Conservation (phyloP, 35 echinoderm and acorn worm genomes). For the Lytechinus variegatus region DNA sequence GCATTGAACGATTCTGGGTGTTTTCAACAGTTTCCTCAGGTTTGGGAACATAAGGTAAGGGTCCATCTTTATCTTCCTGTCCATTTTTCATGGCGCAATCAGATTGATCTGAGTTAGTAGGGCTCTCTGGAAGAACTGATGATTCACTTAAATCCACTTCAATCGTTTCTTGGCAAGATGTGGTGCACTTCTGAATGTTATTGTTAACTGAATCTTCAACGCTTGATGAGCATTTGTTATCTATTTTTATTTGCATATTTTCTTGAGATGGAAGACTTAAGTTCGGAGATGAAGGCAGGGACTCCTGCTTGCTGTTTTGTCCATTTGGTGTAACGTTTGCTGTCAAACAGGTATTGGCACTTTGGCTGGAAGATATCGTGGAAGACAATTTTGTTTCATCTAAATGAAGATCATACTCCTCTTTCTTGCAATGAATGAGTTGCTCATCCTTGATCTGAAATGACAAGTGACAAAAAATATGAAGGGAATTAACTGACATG, state of each 20-base stretch:
- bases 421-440: not conserved
- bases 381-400: not conserved
- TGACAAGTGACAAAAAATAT: not conserved
- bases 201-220: constrained; percentile 41
- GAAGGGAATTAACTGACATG: not conserved
- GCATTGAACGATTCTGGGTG: not conserved
- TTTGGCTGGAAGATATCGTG: not conserved
- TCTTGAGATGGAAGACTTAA: not conserved
- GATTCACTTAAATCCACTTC: not conserved
- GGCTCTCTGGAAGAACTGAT: not conserved
- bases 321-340: not conserved
- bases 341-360: not conserved
- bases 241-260: not conserved
- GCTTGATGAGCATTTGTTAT: not conserved
- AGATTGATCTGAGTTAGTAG: not conserved
- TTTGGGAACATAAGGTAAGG: not conserved
- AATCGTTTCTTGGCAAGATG: not conserved
- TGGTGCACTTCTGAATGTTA: constrained; percentile 7
- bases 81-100: not conserved
- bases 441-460: not conserved
- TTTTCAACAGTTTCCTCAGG: not conserved
- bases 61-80: not conserved
- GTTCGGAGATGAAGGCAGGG: not conserved
- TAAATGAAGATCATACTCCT: not conserved
- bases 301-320: not conserved